phyloP scores from a whole-genome alignment of 2,888 invertebrate genomes.

The Antheraea yamamai region DNA sequence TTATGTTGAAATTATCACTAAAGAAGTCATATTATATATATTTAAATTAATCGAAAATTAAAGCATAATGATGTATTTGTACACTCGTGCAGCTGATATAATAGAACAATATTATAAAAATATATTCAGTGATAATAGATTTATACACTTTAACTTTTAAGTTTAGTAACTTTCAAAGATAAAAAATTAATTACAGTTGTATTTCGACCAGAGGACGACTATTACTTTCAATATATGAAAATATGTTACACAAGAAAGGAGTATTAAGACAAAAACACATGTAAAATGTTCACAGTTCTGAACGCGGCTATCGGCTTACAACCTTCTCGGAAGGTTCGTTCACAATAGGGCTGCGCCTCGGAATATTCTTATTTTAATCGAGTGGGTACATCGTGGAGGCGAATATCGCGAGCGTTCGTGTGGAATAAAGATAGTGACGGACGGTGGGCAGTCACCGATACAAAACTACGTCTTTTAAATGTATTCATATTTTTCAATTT shows the following conservation, averaged over 20 bases:
- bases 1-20: too few relatives aligned
- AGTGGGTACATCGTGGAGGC: slow-evolving; percentile 56
- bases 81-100: too few relatives aligned
- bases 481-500: slow-evolving; percentile 71
- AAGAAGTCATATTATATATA: too few relatives aligned
- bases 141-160: too few relatives aligned
- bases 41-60: too few relatives aligned
- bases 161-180: too few relatives aligned
- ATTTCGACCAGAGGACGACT: not conserved
- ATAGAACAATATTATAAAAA: too few relatives aligned
- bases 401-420: slow-evolving; percentile 69
- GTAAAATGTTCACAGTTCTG: slow-evolving; percentile 41
- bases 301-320: slow-evolving; percentile 46
- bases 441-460: slow-evolving; percentile 60
- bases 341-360: slow-evolving; percentile 67
- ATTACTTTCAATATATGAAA: not conserved
- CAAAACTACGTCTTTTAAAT: slow-evolving; percentile 53
- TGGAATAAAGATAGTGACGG: slow-evolving; percentile 78
- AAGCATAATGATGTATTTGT: too few relatives aligned
- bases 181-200: too few relatives aligned
- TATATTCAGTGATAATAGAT: too few relatives aligned
- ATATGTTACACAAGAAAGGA: not conserved
- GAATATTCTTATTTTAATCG: slow-evolving; percentile 76
- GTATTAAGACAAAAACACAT: slow-evolving; percentile 27
- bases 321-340: slow-evolving; percentile 54